Base-by-base conservation (phyloP, 1,140 invertebrate species). In the Carposina sasakii region DNA sequence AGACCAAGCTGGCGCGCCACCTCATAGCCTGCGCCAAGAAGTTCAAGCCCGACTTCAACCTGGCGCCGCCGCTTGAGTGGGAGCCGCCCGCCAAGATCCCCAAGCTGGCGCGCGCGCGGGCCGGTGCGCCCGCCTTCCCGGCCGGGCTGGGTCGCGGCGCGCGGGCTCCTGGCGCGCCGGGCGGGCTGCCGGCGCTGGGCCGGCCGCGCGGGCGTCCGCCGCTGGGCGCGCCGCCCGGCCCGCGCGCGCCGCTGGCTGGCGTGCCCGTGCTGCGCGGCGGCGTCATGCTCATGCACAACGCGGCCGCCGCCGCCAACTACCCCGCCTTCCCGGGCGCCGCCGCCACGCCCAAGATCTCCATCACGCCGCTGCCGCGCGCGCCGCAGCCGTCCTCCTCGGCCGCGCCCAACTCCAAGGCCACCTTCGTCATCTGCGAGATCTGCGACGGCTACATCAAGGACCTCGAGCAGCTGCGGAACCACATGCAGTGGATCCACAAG, bases 401-500 rank as follows among this genome's bases (percentile, higher is more conserved):
- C 28, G 49, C 67, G 42, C 76, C 74, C 56, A 79, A 76, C 52
- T 72, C 69, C 37, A 86, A 73, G 85, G 71, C 67, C 78, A 92
- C 92, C 39, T 96, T 96, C 85, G 95, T 97, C 57, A 96, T 97
- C 65, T 97, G 96, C 83, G 96, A 97, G 87, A 97, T 97, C 63
- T 97, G 95, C 85, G 95, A 97, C 85, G 94, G 95, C 26, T 97
- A 96, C 63, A 96, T 97, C 52, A 97, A 97, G 86, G 96, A 97
- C 85, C 87, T 97, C 70, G 95, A 97, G 72, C 94, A 97, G 84
- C 85, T 97, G 41, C 88, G 95, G 62, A 96, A 96, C 82, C 96
- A 97, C 74, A 97, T 97, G 96, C 94, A 96, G 68, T 96, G 94
- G 94, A 96, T 97, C 72, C 96, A 97, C 73, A 97, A 97, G 89